These are phyloP conservation scores for Amphipoea oculea DNA, from an alignment of 2,888 invertebrate genomes.

Conservation along the genomic window DNA sequence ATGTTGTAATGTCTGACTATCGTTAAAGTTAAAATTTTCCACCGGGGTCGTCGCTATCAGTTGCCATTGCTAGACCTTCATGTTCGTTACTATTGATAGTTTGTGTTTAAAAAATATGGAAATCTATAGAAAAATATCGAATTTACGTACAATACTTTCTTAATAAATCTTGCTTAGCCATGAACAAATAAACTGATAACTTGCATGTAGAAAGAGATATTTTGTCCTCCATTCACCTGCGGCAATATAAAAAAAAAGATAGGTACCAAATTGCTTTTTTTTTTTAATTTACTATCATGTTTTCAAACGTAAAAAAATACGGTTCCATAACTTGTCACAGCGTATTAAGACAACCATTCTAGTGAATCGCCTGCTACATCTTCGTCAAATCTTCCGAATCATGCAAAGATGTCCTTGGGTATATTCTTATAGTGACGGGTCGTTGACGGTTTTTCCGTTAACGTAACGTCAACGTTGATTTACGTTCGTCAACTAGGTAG, in stretches of 20 bases:
- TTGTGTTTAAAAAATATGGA: slow-evolving; percentile 30
- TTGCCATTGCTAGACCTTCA: slow-evolving; percentile 51
- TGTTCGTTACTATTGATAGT: slow-evolving; percentile 47
- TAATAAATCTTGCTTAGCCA: slow-evolving; percentile 19
- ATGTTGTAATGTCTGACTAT: slow-evolving; percentile 50
- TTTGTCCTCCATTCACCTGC: not conserved
- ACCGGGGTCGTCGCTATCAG: slow-evolving; percentile 49
- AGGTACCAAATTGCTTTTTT: not conserved
- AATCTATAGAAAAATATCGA: slow-evolving; percentile 22
- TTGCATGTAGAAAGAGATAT: slow-evolving; percentile 9
- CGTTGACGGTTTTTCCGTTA: too few species aligned
- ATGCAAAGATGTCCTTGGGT: not conserved
- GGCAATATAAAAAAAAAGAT: not conserved
- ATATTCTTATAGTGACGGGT: too few species aligned
- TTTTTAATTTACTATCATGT: not conserved
- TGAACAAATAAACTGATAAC: slow-evolving; percentile 30
- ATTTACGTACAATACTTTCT: slow-evolving; percentile 4
- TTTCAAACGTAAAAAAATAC: not conserved
- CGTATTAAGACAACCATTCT: not conserved
- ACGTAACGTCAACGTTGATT: too few species aligned
- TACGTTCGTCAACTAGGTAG: too few species aligned
- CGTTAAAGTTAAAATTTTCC: slow-evolving; percentile 58
- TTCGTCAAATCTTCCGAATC: not conserved
- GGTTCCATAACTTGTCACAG: slow-evolving; percentile 15
- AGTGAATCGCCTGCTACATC: not conserved